Conservation (phyloP, 2,113 vertebrate genomes). For the Panthera leo region DNA sequence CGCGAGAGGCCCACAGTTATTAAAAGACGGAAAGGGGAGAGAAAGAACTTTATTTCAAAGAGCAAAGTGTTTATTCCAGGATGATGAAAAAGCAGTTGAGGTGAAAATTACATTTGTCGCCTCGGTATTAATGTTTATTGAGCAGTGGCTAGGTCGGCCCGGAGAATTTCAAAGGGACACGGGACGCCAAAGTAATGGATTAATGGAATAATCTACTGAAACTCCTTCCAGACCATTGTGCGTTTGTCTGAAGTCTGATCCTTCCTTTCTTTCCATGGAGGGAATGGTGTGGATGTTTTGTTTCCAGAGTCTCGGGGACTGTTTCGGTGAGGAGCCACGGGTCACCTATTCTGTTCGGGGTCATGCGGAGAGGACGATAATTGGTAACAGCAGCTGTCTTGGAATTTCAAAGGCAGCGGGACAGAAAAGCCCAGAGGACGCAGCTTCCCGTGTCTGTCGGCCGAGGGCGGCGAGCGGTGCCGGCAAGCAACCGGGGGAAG, state of each 20-base stretch:
- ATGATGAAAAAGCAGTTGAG: not conserved
- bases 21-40: not conserved
- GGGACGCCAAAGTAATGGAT: not conserved
- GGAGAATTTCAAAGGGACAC: conserved; percentile 16
- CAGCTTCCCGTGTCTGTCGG: accelerated
- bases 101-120: conserved; percentile 45
- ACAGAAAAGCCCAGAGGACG: not conserved
- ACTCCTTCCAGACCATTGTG: accelerated
- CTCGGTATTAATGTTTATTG: conserved; percentile 32
- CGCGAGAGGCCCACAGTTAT: not conserved
- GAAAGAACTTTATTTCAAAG: not conserved
- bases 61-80: conserved; percentile 30
- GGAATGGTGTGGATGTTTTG: not conserved
- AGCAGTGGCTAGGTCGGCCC: not conserved
- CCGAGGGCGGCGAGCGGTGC: accelerated
- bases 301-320: not conserved
- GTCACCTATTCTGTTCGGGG: not conserved
- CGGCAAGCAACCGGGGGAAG: not conserved
- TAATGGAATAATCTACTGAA: accelerated
- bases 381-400: too few relatives aligned
- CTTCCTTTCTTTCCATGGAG: not conserved
- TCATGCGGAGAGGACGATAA: not conserved
- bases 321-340: not conserved
- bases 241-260: not conserved
- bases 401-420: not conserved